A percentile compares a stretch with the other conserved stretches of the same genome.
Evolutionary conservation across 1,140 invertebrate genomes (phyloP).

Genomic region (Andrena cerasifolii): DNA sequence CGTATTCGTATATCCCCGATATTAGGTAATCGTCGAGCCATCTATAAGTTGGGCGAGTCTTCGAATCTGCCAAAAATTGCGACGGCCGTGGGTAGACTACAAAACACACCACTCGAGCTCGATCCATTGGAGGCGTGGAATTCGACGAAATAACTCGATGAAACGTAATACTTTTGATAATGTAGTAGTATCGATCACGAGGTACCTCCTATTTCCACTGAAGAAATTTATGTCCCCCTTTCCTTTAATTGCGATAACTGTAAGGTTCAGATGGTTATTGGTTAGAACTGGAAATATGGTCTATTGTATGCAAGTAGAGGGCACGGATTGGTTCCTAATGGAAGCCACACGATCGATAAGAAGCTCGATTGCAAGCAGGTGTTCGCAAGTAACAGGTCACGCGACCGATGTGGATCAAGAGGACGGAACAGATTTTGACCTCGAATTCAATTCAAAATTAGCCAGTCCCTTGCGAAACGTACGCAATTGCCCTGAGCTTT

Average conservation of each 20-base stretch:
- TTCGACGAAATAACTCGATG: neutral
- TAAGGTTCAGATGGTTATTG: too few relatives aligned
- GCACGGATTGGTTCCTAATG: too few relatives aligned
- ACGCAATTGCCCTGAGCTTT: conserved; percentile 1
- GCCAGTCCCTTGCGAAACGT: conserved; percentile 58
- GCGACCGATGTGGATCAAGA: conserved; percentile 64
- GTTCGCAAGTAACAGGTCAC: conserved; percentile 28
- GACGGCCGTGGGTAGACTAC: neutral
- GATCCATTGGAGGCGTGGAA: neutral
- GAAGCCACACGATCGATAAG: neutral
- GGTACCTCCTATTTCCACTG: too few relatives aligned
- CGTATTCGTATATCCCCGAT: conserved; percentile 45
- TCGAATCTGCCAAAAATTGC: conserved; percentile 48
- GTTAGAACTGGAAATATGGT: too few relatives aligned
- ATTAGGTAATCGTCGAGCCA: conserved; percentile 71
- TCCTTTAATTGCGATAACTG: too few relatives aligned
- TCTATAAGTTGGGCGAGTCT: conserved; percentile 58
- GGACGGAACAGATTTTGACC: conserved; percentile 60
- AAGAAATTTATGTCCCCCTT: too few relatives aligned
- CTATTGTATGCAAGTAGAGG: too few relatives aligned
- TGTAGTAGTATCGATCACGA: neutral
- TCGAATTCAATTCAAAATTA: conserved; percentile 70
- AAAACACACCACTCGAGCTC: neutral
- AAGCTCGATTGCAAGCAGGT: conserved; percentile 32
- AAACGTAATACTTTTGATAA: neutral